Evolutionary conservation across 2,113 vertebrate species (phyloP).

Genomic region (Toxostoma redivivum): DNA sequence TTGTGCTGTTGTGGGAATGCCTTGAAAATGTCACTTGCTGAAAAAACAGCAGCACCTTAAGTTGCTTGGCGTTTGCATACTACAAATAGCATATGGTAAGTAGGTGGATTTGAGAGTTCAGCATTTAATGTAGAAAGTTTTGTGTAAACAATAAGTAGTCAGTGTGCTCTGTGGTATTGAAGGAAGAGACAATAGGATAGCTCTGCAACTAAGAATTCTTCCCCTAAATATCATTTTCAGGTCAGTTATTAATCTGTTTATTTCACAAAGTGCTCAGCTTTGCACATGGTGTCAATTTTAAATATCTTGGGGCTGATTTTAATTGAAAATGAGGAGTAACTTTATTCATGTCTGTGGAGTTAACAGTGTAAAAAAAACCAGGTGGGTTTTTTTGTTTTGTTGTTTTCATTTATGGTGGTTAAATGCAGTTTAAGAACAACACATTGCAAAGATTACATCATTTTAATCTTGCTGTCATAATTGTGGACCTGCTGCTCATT

Average conservation of each 20-base stretch:
- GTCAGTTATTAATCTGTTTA: not conserved
- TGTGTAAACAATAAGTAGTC: not conserved
- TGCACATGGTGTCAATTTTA: not conserved
- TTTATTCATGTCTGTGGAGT: not conserved
- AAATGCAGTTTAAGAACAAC: not conserved
- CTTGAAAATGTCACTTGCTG: not conserved
- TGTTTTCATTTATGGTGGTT: not conserved
- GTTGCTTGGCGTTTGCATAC: not conserved
- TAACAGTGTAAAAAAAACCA: not conserved
- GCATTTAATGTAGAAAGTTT: not conserved
- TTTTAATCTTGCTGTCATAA: too few relatives aligned
- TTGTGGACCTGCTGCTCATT: not conserved
- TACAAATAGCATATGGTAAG: not conserved
- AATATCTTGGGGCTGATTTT: not conserved
- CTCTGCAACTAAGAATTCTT: not conserved
- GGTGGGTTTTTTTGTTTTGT: not conserved
- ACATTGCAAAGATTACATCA: not conserved
- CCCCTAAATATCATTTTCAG: not conserved
- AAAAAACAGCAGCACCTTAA: not conserved
- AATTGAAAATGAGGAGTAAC: not conserved
- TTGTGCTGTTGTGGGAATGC: not conserved
- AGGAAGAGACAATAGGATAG: not conserved
- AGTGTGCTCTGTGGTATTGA: not conserved
- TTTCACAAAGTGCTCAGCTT: not conserved
- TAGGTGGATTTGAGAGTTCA: constrained; percentile 11